phyloP scores from a whole-genome alignment of 2,797 vertebrate species.

The Galagoides demidoff region DNA sequence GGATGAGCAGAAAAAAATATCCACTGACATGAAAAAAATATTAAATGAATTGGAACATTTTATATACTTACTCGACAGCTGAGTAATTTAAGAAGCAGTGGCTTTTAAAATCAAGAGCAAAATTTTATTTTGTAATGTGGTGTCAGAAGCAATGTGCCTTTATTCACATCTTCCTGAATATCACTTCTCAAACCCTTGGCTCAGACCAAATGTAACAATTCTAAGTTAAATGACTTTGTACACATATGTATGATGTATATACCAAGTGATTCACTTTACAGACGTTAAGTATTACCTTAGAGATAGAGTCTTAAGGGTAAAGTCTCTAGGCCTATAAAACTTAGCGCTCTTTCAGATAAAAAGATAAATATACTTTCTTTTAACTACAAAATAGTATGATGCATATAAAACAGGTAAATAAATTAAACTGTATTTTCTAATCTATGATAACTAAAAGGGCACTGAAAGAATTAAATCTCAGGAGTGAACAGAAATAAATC shows the following conservation, averaged over 20 bases:
- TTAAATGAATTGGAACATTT: not conserved
- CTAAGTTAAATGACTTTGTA: not conserved
- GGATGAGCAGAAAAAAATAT: constrained; percentile 4
- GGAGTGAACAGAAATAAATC: not conserved
- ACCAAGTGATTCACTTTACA: not conserved
- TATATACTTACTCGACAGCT: not conserved
- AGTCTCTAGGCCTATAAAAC: not conserved
- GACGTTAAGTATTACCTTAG: not conserved
- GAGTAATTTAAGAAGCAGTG: constrained; percentile 52
- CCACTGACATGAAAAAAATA: constrained; percentile 4
- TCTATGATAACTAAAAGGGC: not conserved
- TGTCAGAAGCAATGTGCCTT: constrained; percentile 42
- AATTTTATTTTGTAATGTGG: constrained; percentile 28
- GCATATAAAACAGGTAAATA: not conserved
- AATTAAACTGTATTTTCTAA: constrained; percentile 34
- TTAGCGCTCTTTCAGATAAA: not conserved
- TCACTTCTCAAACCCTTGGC: not conserved
- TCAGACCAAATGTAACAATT: constrained; percentile 35
- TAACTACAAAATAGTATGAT: not conserved
- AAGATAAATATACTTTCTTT: not conserved
- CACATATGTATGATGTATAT: not conserved
- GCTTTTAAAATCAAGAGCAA: constrained; percentile 56
- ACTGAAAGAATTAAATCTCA: not conserved
- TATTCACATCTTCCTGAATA: not conserved
- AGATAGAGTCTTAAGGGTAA: not conserved